These are phyloP conservation scores for Nomada fucata DNA, from an alignment of 2,888 invertebrate species.

Conservation along the genomic window DNA sequence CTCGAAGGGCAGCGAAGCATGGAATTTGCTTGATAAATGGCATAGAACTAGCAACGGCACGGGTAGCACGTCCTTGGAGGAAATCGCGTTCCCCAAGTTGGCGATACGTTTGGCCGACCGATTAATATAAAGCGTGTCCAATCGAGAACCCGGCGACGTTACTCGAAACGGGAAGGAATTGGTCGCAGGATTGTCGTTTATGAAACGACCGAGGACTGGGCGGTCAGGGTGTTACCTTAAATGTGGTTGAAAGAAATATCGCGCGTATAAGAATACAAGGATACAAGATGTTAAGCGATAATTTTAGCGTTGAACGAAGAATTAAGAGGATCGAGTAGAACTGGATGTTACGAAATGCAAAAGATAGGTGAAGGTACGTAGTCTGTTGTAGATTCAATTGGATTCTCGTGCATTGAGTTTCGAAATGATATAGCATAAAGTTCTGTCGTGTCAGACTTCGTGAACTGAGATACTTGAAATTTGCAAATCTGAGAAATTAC, in stretches of 20 bases:
- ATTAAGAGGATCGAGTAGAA: not conserved
- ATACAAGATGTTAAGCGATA: not conserved
- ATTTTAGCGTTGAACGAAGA: conserved; percentile 29
- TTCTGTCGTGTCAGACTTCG: too few species aligned
- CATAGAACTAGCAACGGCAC: conserved; percentile 58
- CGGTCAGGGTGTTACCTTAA: conserved; percentile 28
- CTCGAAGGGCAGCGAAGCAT: conserved; percentile 59
- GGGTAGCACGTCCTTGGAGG: conserved; percentile 59
- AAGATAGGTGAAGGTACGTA: too few species aligned
- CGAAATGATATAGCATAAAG: too few species aligned
- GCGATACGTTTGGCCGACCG: conserved; percentile 57
- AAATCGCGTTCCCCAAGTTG: conserved; percentile 63
- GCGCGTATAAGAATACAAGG: too few species aligned
- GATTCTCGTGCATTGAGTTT: too few species aligned
- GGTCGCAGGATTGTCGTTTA: conserved; percentile 31
- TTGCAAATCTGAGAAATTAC: too few species aligned
- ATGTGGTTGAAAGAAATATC: not conserved
- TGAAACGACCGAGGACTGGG: conserved; percentile 31
- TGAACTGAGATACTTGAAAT: too few species aligned
- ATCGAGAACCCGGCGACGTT: conserved; percentile 19
- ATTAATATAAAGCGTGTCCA: conserved; percentile 54
- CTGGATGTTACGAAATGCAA: not conserved
- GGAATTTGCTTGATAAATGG: conserved; percentile 67
- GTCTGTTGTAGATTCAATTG: too few species aligned
- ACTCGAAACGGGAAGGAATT: conserved; percentile 13